A percentile compares a stretch with the other conserved stretches of the same genome.
Evolutionary conservation across 1,140 invertebrate species (phyloP).

Genomic region (Lutraria rhynchaena): DNA sequence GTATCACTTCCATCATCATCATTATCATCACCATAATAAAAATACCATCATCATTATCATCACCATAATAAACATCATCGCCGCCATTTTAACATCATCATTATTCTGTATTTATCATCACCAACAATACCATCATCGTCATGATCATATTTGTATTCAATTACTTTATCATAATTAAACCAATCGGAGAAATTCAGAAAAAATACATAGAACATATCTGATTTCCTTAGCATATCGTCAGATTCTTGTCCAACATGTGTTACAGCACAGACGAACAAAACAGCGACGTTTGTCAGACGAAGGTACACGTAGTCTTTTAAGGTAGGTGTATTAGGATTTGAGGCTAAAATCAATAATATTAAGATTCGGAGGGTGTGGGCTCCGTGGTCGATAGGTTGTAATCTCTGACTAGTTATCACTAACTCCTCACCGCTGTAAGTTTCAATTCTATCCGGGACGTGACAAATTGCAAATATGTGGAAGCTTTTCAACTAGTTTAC

Average conservation of each 20-base stretch:
- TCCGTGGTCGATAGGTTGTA: no score
- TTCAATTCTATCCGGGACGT: no score
- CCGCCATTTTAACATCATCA: neutral
- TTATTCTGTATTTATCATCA: neutral
- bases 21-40: no score
- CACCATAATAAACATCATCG: neutral
- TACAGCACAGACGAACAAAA: neutral
- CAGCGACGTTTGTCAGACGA: neutral
- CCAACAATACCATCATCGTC: neutral
- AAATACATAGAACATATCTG: neutral
- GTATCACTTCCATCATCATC: no score
- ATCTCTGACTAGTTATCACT: no score
- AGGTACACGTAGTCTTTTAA: neutral
- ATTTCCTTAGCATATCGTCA: neutral
- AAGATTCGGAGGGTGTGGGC: no score
- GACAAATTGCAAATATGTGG: no score
- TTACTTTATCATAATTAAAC: neutral
- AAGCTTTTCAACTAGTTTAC: no score
- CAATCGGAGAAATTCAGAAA: neutral
- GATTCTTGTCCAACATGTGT: slow-evolving; percentile 5
- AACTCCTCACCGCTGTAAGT: no score
- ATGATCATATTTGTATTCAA: neutral
- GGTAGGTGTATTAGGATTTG: no score
- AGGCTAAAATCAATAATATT: no score
- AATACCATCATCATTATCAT: neutral